Evolutionary conservation across 2,797 vertebrate species (phyloP).

Genomic region (Liasis olivaceus): DNA sequence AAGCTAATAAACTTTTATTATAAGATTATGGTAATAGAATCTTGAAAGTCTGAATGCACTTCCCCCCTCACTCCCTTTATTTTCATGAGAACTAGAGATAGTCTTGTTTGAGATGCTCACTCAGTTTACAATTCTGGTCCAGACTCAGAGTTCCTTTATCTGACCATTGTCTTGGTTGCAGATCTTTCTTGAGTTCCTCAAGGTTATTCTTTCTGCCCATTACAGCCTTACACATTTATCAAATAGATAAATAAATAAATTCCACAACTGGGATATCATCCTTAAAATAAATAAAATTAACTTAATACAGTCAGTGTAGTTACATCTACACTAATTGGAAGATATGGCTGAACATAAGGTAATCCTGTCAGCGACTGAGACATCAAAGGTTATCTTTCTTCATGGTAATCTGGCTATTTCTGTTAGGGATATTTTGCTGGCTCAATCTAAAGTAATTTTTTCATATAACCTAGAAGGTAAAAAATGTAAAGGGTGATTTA

Average conservation of each 20-base stretch:
- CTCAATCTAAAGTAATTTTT: background rate
- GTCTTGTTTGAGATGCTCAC: background rate
- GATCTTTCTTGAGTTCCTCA: background rate
- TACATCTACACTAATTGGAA: background rate
- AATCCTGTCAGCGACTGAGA: background rate
- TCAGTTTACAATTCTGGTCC: background rate
- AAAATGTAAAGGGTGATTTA: background rate
- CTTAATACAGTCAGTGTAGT: background rate
- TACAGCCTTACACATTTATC: background rate
- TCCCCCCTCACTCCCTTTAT: background rate
- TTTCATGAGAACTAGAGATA: background rate
- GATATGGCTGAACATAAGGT: background rate
- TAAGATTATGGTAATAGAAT: background rate
- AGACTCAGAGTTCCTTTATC: background rate
- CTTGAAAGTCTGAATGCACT: background rate
- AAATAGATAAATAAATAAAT: background rate
- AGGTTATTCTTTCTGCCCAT: background rate
- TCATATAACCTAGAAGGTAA: background rate
- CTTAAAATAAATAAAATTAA: background rate
- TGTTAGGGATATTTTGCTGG: background rate
- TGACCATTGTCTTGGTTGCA: background rate
- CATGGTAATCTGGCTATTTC: background rate
- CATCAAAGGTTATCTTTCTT: background rate
- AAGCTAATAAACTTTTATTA: background rate
- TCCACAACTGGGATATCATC: background rate